Evolutionary conservation across 2,797 vertebrate genomes (phyloP).

Genomic region (Bucorvus abyssinicus): DNA sequence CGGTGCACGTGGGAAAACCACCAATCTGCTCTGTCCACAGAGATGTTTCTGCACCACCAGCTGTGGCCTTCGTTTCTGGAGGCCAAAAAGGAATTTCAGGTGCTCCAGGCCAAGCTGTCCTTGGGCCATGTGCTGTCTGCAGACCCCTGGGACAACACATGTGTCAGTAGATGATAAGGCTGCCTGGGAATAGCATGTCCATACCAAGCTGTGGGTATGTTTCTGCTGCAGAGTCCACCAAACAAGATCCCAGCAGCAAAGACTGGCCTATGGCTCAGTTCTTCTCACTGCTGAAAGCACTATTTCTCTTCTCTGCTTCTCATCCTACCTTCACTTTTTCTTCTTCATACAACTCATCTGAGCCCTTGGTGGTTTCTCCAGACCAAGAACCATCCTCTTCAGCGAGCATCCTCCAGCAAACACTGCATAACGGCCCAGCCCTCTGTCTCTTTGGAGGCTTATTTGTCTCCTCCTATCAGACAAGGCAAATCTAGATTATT

Average conservation of each 20-base stretch:
- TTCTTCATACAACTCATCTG: not conserved
- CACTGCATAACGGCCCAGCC: not conserved
- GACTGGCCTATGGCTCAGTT: not conserved
- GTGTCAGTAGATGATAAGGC: not conserved
- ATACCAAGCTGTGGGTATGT: not conserved
- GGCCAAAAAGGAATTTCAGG: not conserved
- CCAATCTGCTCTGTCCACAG: not conserved
- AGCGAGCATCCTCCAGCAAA: not conserved
- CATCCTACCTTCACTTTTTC: not conserved
- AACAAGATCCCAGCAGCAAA: not conserved
- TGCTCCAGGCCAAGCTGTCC: not conserved
- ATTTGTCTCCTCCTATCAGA: not conserved
- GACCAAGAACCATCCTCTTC: not conserved
- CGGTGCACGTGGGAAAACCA: not conserved
- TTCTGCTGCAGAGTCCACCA: not conserved
- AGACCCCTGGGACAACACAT: not conserved
- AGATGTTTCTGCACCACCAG: not conserved
- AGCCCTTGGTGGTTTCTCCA: not conserved
- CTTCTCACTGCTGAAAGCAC: not conserved
- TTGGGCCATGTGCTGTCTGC: not conserved
- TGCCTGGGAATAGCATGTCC: not conserved
- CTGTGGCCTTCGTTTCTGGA: not conserved
- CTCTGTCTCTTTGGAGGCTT: not conserved
- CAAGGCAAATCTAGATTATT: not conserved
- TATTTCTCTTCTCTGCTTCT: not conserved